Conservation (phyloP, 2,797 vertebrate species). For the Oceanodroma leucorhoa region DNA sequence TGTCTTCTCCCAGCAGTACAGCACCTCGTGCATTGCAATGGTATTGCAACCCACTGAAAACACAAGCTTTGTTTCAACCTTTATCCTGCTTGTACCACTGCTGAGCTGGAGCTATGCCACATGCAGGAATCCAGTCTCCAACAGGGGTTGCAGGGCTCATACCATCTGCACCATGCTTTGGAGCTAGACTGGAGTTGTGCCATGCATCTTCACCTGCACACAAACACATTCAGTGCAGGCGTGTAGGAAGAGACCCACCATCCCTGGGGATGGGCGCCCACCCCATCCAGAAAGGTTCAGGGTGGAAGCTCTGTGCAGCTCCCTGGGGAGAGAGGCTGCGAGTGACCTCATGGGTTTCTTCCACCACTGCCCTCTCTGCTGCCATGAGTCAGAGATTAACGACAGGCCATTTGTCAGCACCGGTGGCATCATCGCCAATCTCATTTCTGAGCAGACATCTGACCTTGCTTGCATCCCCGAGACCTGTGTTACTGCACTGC, state of each 20-base stretch:
- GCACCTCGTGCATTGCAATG: rapidly evolving
- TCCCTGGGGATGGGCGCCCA: rapidly evolving
- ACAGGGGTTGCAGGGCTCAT: rapidly evolving
- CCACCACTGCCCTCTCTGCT: slow-evolving; percentile 2
- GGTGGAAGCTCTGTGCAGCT: neutral
- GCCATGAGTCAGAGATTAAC: slow-evolving; percentile 61
- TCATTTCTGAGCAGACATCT: slow-evolving; percentile 60
- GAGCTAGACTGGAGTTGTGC: neutral
- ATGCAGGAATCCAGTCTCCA: neutral
- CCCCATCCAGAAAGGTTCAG: neutral
- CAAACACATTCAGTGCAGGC: neutral
- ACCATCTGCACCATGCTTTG: rapidly evolving
- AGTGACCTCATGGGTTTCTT: slow-evolving; percentile 60
- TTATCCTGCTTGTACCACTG: neutral
- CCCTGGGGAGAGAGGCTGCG: neutral
- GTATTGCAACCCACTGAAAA: neutral
- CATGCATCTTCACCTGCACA: neutral
- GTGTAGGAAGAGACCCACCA: neutral
- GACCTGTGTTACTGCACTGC: slow-evolving; percentile 6
- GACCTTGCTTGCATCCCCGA: slow-evolving; percentile 17
- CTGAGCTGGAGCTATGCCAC: neutral
- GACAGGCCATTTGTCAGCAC: slow-evolving; percentile 58
- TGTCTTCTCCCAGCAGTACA: neutral
- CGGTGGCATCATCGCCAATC: slow-evolving; percentile 54
- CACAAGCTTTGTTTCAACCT: neutral